Evolutionary conservation across 2,888 invertebrate genomes (phyloP).

Genomic region (Monopis laevigella): DNA sequence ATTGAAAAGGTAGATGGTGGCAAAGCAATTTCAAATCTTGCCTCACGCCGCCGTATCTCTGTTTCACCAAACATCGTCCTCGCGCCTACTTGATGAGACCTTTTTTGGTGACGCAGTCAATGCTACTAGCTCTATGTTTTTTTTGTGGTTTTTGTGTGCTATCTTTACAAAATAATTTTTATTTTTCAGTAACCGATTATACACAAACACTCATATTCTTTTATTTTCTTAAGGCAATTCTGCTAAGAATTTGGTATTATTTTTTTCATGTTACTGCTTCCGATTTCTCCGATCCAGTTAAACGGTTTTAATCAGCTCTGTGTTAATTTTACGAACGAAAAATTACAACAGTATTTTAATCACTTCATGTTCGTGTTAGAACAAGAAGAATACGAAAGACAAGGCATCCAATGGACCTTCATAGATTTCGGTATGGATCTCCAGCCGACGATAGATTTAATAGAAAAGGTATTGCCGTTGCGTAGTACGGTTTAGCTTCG

Average conservation of each 20-base stretch:
- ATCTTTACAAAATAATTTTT: constrained; percentile 14
- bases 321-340: constrained; percentile 97
- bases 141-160: constrained; percentile 40
- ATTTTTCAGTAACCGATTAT: constrained; percentile 14
- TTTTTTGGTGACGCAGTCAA: constrained; percentile 44
- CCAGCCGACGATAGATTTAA: constrained; percentile 88
- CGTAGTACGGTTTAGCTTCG: constrained; percentile 15
- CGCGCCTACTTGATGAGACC: constrained; percentile 20
- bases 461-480: constrained; percentile 81
- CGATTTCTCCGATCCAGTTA: constrained; percentile 72
- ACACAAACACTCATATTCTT: constrained; percentile 23
- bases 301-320: constrained; percentile 96
- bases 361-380: constrained; percentile 96
- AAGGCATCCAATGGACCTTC: constrained; percentile 91
- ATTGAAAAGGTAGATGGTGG: constrained; percentile 77
- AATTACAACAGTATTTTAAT: constrained; percentile 96
- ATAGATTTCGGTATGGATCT: constrained; percentile 97
- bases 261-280: constrained; percentile 31
- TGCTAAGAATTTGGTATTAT: constrained; percentile 29
- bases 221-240: constrained; percentile 23
- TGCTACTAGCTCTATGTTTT: constrained; percentile 34
- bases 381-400: constrained; percentile 94
- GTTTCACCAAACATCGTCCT: constrained; percentile 35
- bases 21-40: constrained; percentile 61
- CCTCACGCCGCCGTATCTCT: constrained; percentile 44